phyloP scores from a whole-genome alignment of 2,888 invertebrate species.

The Vanessa cardui region DNA sequence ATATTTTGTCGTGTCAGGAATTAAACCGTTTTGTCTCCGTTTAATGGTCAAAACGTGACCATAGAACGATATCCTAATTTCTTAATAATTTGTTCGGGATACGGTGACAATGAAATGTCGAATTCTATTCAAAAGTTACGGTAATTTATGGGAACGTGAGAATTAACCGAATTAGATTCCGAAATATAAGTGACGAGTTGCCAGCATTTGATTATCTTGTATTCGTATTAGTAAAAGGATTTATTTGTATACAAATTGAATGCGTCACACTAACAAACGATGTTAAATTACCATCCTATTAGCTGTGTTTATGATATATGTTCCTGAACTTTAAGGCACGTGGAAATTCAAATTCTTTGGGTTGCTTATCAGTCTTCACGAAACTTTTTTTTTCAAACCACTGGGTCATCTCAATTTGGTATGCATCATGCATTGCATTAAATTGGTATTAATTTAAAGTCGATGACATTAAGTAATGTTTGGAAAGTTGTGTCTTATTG shows the following conservation, averaged over 20 bases:
- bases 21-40: constrained; percentile 79
- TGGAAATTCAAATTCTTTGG: too few relatives aligned
- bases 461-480: too few relatives aligned
- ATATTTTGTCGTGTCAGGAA: constrained; percentile 76
- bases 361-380: too few relatives aligned
- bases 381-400: too few relatives aligned
- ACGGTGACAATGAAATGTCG: constrained; percentile 71
- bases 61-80: constrained; percentile 71
- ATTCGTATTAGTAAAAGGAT: not conserved
- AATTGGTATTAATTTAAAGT: too few relatives aligned
- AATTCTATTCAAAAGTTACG: constrained; percentile 60
- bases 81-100: constrained; percentile 70
- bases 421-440: too few relatives aligned
- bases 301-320: too few relatives aligned
- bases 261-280: not conserved
- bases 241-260: not conserved
- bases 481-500: too few relatives aligned
- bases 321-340: too few relatives aligned
- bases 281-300: too few relatives aligned
- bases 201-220: constrained; percentile 3
- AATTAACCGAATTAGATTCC: constrained; percentile 15
- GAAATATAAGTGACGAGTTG: constrained; percentile 11
- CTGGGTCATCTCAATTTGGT: too few relatives aligned
- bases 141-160: constrained; percentile 55
- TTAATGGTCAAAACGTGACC: constrained; percentile 81